Base-by-base conservation (phyloP, 2,113 vertebrate species). In the Brienomyrus brachyistius region DNA sequence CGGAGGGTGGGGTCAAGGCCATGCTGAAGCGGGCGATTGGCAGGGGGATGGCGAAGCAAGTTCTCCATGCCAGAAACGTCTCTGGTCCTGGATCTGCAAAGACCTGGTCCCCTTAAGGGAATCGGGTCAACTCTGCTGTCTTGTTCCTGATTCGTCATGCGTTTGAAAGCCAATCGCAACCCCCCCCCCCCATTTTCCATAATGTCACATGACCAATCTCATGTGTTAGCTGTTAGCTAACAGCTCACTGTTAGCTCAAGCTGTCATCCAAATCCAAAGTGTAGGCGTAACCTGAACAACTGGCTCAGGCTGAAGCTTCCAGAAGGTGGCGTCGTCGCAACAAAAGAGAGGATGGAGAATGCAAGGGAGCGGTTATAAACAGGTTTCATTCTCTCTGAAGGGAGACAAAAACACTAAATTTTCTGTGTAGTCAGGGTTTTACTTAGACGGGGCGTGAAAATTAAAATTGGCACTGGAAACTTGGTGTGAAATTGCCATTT, bases 281-380 rank as follows among this genome's bases (percentile, higher is more conserved):
- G 56, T 52, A 9, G 66, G 9, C 11, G 51, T 51, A 90, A 66
- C n/a, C 56, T 85, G 13, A 56, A n/a, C 5, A 5, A 23, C 13
- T 88, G 13, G 35, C 9, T 21, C 31, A 59, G 52, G 40, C 51
- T 87, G n/a, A 35, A 45, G 43, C 21, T 3, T 92, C 94, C 94
- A 95, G 91, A 91, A 89, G 93, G 93, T 91, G 94, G 91, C 94
- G 89, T 90, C 94, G 91, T 94, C 89, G 92, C 91, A 90, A 93
- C 92, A 91, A 91, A 35, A 89, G 92, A 91, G 0, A 31, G 6
- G 10, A 27, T 19, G 83, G 31, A 11, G 59, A 48, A 59, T 48
- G 9, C 48, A 35, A 80, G 70, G 48, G 11, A 86, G 27, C 11
- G 23, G 10, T 2, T 15, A 51, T 70, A 5, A 62, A 43, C 45